Base-by-base conservation (phyloP, 2,888 invertebrate species). In the Acanthosoma haemorrhoidale region DNA sequence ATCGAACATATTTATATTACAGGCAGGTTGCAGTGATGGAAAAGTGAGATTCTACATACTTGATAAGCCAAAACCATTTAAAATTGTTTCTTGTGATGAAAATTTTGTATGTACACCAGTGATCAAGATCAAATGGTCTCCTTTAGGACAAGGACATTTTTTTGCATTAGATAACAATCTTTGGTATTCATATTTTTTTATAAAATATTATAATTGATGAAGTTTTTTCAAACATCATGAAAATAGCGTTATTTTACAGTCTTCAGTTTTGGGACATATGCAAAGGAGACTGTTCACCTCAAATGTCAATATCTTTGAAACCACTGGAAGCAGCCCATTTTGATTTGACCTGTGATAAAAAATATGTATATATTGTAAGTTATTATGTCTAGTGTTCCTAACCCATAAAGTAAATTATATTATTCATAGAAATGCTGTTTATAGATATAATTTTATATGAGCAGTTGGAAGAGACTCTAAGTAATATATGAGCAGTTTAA, bases 181-280 rank as follows among this genome's bases (percentile, higher is more conserved):
- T 16, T 77, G 79, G 82, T 81, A 76, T 75, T 60, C 4, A 9
- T 16, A 8, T 4, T 41, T 8, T 41, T 41, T 16, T 41, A 41
- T 4, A 13, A 8, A 32, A 6, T 32, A 32, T 9, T 32, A 32
- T 9, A 32, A 32, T 32, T 6, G 9, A 6, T 32, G 4, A 32
- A 6, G 32, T 32, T 32, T 32, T 4, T 6, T n/a, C n/a, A n/a
- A n/a, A n/a, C n/a, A n/a, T n/a, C n/a, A n/a, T n/a, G n/a, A n/a
- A n/a, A n/a, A n/a, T n/a, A n/a, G n/a, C n/a, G 57, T 67, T 71
- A n/a, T 57, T 64, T 76, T 82, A 79, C 74, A 81, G 80, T 36
- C 79, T 85, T 51, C 80, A 84, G 71, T 77, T 84, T 38, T 85
- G 85, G 85, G 80, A 85, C 77, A 78, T 85, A 72, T 79, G 79